Evolutionary conservation across 2,113 vertebrate genomes (phyloP).

Genomic region (Donacobius atricapilla): DNA sequence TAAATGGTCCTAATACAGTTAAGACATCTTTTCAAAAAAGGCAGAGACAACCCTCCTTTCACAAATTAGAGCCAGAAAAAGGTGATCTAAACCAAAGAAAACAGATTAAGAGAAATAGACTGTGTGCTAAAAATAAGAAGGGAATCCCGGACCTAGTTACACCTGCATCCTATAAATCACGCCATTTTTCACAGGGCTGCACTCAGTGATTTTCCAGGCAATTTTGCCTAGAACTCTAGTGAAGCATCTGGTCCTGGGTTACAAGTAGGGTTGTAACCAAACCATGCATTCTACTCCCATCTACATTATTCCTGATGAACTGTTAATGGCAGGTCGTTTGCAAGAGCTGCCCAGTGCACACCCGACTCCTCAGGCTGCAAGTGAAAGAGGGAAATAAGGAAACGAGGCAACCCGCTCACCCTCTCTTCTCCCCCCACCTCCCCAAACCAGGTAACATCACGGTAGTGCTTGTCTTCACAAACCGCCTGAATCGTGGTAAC

Average conservation of each 20-base stretch:
- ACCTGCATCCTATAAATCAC: neutral
- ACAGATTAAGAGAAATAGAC: neutral
- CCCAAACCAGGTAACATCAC: neutral
- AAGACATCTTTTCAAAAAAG: neutral
- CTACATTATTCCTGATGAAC: neutral
- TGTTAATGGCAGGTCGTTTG: neutral
- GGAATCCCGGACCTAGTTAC: neutral
- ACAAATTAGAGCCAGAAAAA: neutral
- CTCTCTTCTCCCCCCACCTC: neutral
- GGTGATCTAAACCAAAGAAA: neutral
- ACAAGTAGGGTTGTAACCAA: neutral
- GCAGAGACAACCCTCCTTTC: neutral
- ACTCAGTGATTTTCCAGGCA: neutral
- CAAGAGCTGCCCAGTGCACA: neutral
- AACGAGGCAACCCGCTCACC: neutral
- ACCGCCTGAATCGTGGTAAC: neutral
- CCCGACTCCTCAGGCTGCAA: too few species aligned
- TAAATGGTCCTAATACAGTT: neutral
- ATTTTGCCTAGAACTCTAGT: neutral
- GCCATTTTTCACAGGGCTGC: neutral
- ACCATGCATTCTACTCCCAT: neutral
- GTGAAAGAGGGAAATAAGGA: neutral
- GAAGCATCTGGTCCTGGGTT: neutral
- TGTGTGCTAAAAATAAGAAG: neutral
- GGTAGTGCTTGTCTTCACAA: neutral